These are phyloP conservation scores for Axea sp. DNA, from an alignment of 2,888 invertebrate genomes.

Conservation along the genomic window DNA sequence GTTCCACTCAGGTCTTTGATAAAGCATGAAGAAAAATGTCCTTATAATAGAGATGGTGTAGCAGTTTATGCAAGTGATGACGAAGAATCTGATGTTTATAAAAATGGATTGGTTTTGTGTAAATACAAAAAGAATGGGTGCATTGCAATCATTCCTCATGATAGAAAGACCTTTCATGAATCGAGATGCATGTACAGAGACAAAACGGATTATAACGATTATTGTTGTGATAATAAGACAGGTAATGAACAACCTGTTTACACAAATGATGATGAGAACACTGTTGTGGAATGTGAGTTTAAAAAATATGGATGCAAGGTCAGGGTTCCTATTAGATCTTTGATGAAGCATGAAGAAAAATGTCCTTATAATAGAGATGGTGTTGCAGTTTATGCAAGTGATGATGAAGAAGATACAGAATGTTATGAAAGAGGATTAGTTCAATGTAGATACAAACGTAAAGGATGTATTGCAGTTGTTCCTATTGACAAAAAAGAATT, in stretches of 20 bases:
- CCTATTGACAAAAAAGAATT: slow-evolving; percentile 61
- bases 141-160: slow-evolving; percentile 67
- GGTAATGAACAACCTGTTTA: slow-evolving; percentile 1
- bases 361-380: slow-evolving; percentile 66
- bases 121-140: slow-evolving; percentile 71
- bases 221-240: no score
- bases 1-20: slow-evolving; percentile 61
- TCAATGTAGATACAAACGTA: slow-evolving; percentile 68
- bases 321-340: slow-evolving; percentile 69
- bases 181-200: neutral
- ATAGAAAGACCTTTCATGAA: slow-evolving; percentile 8
- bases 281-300: slow-evolving; percentile 67
- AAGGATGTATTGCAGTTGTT: slow-evolving; percentile 70
- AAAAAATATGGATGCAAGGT: slow-evolving; percentile 71
- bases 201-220: no score
- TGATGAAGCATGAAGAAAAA: slow-evolving; percentile 67
- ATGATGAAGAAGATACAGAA: slow-evolving; percentile 3
- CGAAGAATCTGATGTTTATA: neutral
- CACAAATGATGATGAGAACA: slow-evolving; percentile 27
- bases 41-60: slow-evolving; percentile 56
- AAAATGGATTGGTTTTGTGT: slow-evolving; percentile 62
- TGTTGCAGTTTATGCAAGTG: slow-evolving; percentile 24
- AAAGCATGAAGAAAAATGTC: slow-evolving; percentile 70
- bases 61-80: slow-evolving; percentile 33
- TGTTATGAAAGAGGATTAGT: slow-evolving; percentile 15